Base-by-base conservation (phyloP, 1,140 invertebrate genomes). In the Ceratina calcarata region DNA sequence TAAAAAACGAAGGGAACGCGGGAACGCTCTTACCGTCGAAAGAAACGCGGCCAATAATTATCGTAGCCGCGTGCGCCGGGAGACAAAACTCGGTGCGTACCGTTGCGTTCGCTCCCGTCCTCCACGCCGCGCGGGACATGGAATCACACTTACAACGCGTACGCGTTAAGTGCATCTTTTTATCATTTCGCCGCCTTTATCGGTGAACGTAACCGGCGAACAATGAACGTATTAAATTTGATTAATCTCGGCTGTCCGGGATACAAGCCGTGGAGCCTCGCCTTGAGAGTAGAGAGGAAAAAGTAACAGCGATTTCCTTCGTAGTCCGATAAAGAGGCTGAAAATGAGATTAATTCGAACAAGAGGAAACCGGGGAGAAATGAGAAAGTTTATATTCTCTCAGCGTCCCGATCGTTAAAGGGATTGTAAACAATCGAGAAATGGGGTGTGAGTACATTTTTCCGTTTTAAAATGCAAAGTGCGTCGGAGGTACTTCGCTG, bases 171-270 rank as follows among this genome's bases (percentile, higher is more conserved):
- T 22, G 24, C 1, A 15, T 49, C 57, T 10, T 18, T 45, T 60
- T 45, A 60, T 45, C 37, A 45, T 60, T 45, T 16, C 20, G n/a
- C n/a, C 37, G 37, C 16, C 10, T 18, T 60, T 72, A 49, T 61
- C 37, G 70, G 12, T 0, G 16, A 16, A 0, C 20, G n/a, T 8
- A 45, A 69, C 20, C 15, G 15, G 32, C 22, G 20, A 45, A 72
- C 55, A 72, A 27, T 15, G 70, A 61, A 61, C 6, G 32, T 72
- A 45, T 71, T 71, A 58, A 71, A 71, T 58, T 71, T 71, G 69
- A 49, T 72, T 61, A 72, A 72, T 72, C 16, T 24, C 22, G 16
- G 1, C 49, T 72, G 37, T 61, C 70, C 45, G 6, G 15, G 16
- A 20, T 32, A 61, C 57, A 72, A 61, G 57, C 18, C 12, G 24